Base-by-base conservation (phyloP, 2,113 vertebrate species). In the Falco punctatus region DNA sequence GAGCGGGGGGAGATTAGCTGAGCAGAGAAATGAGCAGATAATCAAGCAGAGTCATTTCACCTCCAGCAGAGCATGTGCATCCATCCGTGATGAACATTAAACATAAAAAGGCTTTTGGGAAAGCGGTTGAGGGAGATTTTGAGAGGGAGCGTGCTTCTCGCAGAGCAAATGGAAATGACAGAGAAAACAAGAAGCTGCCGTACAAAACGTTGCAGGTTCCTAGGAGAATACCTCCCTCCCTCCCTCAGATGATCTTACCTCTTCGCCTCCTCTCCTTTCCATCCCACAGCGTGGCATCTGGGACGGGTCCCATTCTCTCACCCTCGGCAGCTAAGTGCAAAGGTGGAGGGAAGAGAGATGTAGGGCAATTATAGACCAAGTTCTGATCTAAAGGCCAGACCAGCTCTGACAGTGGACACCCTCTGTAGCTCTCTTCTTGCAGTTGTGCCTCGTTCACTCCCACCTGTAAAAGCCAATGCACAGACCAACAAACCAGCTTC, bases 11-110 rank as follows among this genome's bases (percentile, higher is more conserved):
- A 64, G 79, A 88, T 92, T 64, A 93, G 52, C 27, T 0, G 0
- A 77, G 88, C 95, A 83, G 90, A 88, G 82, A 92, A 95, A 90
- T 79, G 88, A 95, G 61, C 96, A 93, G 65, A 84, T 92, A 81
- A 88, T 74, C 69, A 94, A 78, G 65, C 72, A 57, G 90, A 86
- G 69, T 90, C 21, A 77, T 92, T 97, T 93, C 65, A 93, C 94
- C 93, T 94, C 90, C 90, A 95, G 95, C 82, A 78, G 89, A 74
- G 40, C 55, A 57, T 44, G 73, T 79, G 73, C 90, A 94, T 89
- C 83, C 83, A 62, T 61, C 92, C 49, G 3, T 14, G 5, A 74
- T 2, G 38, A 95, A 81, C 65, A 91, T 79, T 87, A 70, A 89
- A 90, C n/a, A 51, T 57, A 85, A 88, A 85, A 65, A 81, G 49